Conservation (phyloP, 2,113 vertebrate species). For the Coregonus clupeaformis region DNA sequence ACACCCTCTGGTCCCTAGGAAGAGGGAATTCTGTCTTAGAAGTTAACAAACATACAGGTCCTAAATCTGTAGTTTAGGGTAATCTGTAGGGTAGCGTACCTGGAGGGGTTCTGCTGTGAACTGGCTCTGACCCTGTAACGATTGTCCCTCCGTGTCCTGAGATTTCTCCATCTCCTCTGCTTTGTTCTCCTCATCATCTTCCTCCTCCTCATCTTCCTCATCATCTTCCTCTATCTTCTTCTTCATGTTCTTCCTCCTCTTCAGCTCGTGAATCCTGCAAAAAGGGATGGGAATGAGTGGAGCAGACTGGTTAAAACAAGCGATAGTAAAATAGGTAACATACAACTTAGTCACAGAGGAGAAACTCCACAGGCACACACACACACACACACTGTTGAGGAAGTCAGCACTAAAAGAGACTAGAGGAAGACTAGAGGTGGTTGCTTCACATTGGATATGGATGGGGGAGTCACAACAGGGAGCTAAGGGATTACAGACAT, state of each 20-base stretch:
- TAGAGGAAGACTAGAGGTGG: no score
- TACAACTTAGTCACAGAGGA: background rate
- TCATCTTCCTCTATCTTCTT: slow-evolving; percentile 1
- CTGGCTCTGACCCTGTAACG: slow-evolving; percentile 16
- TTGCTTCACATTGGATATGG: no score
- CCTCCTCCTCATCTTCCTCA: slow-evolving; percentile 16
- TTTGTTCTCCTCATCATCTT: slow-evolving; percentile 17
- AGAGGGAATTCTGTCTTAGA: background rate
- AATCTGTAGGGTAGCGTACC: background rate
- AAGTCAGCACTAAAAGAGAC: no score
- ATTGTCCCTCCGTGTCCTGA: background rate
- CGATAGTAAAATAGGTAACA: background rate
- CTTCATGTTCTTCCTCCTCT: slow-evolving; percentile 20
- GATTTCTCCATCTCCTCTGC: slow-evolving; percentile 12
- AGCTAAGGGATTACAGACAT: background rate
- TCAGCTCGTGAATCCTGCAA: slow-evolving; percentile 43
- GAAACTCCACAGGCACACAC: background rate
- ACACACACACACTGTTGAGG: background rate
- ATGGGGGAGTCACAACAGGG: background rate
- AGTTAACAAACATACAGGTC: background rate
- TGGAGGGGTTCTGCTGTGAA: slow-evolving; percentile 8
- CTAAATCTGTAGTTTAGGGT: background rate
- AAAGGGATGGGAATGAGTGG: background rate
- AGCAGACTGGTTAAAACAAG: background rate
- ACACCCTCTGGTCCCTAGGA: slow-evolving; percentile 34